Conservation (phyloP, 1,140 invertebrate genomes). For the Lepidurus arcticus region DNA sequence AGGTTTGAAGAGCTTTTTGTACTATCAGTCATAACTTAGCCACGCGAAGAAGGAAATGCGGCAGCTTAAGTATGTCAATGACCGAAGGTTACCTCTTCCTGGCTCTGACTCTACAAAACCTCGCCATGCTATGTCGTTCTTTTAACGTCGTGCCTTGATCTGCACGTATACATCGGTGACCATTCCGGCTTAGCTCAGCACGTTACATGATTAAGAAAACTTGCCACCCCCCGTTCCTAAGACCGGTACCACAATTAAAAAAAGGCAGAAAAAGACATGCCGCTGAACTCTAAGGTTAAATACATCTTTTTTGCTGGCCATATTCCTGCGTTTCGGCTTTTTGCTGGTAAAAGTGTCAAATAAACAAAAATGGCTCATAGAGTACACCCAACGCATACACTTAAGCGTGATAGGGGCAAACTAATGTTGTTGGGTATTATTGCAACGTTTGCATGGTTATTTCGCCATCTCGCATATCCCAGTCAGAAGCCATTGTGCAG, state of each 20-base stretch:
- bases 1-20: too few relatives aligned
- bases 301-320: neutral
- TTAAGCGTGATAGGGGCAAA: too few relatives aligned
- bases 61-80: constrained; percentile 6
- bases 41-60: neutral
- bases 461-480: too few relatives aligned
- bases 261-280: neutral
- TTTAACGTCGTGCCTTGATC: constrained; percentile 8
- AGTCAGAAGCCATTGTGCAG: neutral
- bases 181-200: constrained; percentile 17
- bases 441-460: too few relatives aligned
- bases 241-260: neutral
- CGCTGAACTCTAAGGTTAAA: neutral
- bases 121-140: neutral
- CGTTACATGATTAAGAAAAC: constrained; percentile 16
- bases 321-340: neutral
- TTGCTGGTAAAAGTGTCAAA: too few relatives aligned
- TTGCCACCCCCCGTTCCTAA: neutral
- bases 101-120: constrained; percentile 6
- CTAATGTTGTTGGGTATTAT: too few relatives aligned
- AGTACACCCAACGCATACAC: too few relatives aligned
- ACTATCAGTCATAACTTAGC: too few relatives aligned
- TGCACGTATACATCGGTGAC: constrained; percentile 21
- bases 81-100: constrained; percentile 18
- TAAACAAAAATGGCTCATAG: neutral